Conservation (phyloP, 2,888 invertebrate genomes). For the Sphaerophoria rueppellii region DNA sequence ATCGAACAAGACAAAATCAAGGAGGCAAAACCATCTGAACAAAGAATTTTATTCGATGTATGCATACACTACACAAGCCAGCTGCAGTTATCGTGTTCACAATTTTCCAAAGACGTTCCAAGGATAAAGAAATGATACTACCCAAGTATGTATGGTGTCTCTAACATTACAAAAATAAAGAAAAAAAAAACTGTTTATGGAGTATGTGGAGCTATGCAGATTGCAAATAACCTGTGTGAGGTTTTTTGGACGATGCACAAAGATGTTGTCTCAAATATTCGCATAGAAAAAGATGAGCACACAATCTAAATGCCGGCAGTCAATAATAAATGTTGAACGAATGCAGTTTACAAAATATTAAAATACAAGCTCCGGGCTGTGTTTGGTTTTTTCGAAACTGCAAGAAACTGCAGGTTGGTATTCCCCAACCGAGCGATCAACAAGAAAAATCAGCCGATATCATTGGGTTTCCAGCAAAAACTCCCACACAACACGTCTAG, state of each 20-base stretch:
- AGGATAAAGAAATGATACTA: constrained; percentile 16
- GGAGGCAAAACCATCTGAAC: constrained; percentile 18
- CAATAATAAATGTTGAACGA: constrained; percentile 54
- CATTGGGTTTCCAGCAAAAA: too few species aligned
- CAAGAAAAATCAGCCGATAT: too few species aligned
- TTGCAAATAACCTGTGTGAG: constrained; percentile 37
- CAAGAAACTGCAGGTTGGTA: too few species aligned
- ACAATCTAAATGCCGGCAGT: constrained; percentile 12
- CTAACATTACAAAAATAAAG: not conserved
- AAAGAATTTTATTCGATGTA: constrained; percentile 1
- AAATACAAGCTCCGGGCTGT: constrained; percentile 19
- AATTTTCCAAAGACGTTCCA: constrained; percentile 31
- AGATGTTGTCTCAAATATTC: constrained; percentile 32
- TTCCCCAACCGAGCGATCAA: too few species aligned
- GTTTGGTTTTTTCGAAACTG: not conserved
- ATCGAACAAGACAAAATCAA: not conserved
- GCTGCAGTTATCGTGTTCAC: constrained; percentile 49
- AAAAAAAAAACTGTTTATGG: not conserved
- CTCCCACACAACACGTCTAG: too few species aligned
- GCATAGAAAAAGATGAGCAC: not conserved
- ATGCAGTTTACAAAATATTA: constrained; percentile 52
- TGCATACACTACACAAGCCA: constrained; percentile 9
- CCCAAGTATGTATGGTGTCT: not conserved
- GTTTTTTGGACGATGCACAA: constrained; percentile 43
- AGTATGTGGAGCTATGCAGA: not conserved